Base-by-base conservation (phyloP, 1,140 invertebrate genomes). In the Asobara japonica region DNA sequence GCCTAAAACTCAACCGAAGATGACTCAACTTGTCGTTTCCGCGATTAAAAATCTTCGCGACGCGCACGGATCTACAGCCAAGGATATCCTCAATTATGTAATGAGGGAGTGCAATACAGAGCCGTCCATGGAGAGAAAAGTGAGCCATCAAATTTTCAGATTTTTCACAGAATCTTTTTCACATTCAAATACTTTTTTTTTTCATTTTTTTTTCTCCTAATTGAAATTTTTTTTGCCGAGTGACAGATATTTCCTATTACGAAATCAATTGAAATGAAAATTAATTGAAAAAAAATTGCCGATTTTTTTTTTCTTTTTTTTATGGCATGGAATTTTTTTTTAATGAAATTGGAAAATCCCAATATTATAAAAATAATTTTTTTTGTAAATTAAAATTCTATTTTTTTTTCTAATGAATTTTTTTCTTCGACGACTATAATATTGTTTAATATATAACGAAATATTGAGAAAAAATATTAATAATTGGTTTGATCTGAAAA, bases 1-100 rank as follows among this genome's bases (percentile, higher is more conserved):
- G 78, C 76, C 72, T 38, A 82, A 75, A n/a, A 22, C 73, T 8
- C 7, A 64, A 0, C 82, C 79, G 1, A 86, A 83, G 36, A 84
- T 84, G 76, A 81, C 82, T 16, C 72, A 78, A 22, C 74, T 84
- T 0, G 82, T 86, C 7, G 81, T 84, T 13, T 79, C 77, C 6
- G 86, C 85, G 0, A 83, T 87, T 45, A 75, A 78, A 51, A 82
- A 83, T 64, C 78, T 87, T 2, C 73, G 81, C 2, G 83, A 84
- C n/a, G 69, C 69, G 13, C 79, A 78, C 0, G 86, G 86, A 4
- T 87, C 86, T 2, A 84, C 83, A 3, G 70, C 79, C 0, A 84
- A 82, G 68, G 83, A 87, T 36, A 87, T 87, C 51, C 78, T 86
- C 73, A 85, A 77, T 72, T 86, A 83, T 29, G 85, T 87, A 30